phyloP scores from a whole-genome alignment of 2,797 vertebrate genomes.

The Bovichtus variegatus region DNA sequence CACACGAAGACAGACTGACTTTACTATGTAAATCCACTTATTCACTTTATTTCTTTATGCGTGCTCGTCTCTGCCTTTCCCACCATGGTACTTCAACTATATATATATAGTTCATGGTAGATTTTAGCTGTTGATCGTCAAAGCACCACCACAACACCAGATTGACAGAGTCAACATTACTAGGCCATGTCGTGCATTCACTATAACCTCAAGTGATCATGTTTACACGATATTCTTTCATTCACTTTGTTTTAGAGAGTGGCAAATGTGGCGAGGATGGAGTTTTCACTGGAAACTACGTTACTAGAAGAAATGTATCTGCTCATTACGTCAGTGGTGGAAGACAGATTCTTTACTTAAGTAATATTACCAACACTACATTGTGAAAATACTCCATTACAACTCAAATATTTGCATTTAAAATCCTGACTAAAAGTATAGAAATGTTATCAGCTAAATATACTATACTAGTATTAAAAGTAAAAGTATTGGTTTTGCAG shows the following conservation, averaged over 20 bases:
- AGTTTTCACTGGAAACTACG: not conserved
- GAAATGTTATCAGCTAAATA: too few relatives aligned
- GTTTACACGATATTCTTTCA: not conserved
- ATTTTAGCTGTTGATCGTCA: not conserved
- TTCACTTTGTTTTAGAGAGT: not conserved
- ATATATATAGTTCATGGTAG: not conserved
- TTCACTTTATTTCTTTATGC: conserved; percentile 20
- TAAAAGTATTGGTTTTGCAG: not conserved
- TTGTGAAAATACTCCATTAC: not conserved
- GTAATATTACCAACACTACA: too few relatives aligned
- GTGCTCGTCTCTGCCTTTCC: conserved; percentile 6
- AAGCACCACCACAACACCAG: not conserved
- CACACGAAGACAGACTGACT: conserved; percentile 21
- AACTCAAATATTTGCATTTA: not conserved
- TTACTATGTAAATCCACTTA: conserved; percentile 24
- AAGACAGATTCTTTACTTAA: too few relatives aligned
- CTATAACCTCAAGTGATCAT: not conserved
- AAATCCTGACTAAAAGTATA: not conserved
- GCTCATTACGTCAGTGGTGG: not conserved
- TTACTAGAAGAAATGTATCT: not conserved
- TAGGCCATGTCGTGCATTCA: not conserved
- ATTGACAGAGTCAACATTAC: not conserved
- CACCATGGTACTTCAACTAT: not conserved
- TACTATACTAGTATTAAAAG: too few relatives aligned
- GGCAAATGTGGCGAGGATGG: not conserved